Conservation (phyloP, 2,888 invertebrate species). For the Euzetes globulus region DNA sequence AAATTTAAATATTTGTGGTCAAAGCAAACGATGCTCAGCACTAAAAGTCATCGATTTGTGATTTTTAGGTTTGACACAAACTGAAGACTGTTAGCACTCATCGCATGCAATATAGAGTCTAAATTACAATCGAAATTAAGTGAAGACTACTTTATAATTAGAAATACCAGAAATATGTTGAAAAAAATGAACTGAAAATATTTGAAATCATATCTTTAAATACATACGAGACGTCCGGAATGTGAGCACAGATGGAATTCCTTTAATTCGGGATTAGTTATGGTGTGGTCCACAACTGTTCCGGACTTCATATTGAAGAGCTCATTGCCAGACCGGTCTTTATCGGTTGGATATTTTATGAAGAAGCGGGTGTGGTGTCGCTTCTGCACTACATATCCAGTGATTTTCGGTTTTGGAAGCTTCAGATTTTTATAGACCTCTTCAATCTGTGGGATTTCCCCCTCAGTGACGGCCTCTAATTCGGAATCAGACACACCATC, state of each 20-base stretch:
- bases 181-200: not conserved
- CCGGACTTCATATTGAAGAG: slow-evolving; percentile 56
- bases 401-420: slow-evolving; percentile 64
- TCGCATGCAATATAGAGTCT: too few species aligned
- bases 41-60: not conserved
- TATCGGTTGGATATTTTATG: slow-evolving; percentile 32
- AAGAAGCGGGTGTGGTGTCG: slow-evolving; percentile 76
- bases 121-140: too few species aligned
- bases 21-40: too few species aligned
- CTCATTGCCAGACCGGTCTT: slow-evolving; percentile 51
- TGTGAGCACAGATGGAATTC: slow-evolving; percentile 78
- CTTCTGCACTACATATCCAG: slow-evolving; percentile 91
- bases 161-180: not conserved
- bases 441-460: slow-evolving; percentile 52
- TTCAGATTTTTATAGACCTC: slow-evolving; percentile 68
- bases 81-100: too few species aligned
- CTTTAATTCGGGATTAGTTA: slow-evolving; percentile 74
- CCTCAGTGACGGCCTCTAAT: slow-evolving; percentile 56
- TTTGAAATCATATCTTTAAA: not conserved
- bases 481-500: slow-evolving; percentile 85
- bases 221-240: slow-evolving; percentile 50
- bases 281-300: slow-evolving; percentile 73
- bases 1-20: too few species aligned
- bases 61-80: too few species aligned
- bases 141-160: too few species aligned